Base-by-base conservation (phyloP, 2,113 vertebrate species). In the Epinephelus fuscoguttatus region DNA sequence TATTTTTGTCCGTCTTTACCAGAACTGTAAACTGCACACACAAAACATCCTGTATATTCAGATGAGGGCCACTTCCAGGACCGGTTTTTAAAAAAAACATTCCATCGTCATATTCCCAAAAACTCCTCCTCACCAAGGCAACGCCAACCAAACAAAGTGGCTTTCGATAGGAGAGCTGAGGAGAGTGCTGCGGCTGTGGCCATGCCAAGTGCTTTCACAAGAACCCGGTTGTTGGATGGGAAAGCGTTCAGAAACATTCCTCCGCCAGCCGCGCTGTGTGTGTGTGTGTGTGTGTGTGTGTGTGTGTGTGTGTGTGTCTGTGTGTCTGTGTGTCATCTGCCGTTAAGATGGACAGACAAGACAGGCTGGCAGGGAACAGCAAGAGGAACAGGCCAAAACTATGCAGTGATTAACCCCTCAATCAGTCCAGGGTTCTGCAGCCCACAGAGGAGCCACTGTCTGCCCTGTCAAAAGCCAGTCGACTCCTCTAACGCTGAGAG, bases 151-250 rank as follows among this genome's bases (percentile, higher is more conserved):
- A 92, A 92, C 85, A 93, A 63, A 81, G 85, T 70, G 70, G 72
- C 86, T 87, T 87, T 89, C 70, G 83, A 90, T 66, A 42, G 75
- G 66, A 79, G 81, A 40, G 72, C 67, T 14, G 78, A 80, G 85
- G 27, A 79, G 75, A 84, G 85, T 15, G 70, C 83, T 70, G 57
- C 0, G 23, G 66, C 81, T 60, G 56, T 53, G 33, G 70, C 66
- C 17, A 1, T 89, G 93, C 92, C 91, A 93, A 94, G 84, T 82
- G 82, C 79, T 91, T 86, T 88, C 87, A 94, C 92, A 91, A 92
- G 91, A 86, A 86, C 42, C 62, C 2, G 80, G 70, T 86, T 93
- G 92, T 92, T 92, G 88, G 78, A 92, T 40, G 17, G 80, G 80
- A 75, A 53, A 7, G 69, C 57, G 27, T 53, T 85, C 88, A 87